Base-by-base conservation (phyloP, 2,113 vertebrate species). In the Bubo scandiacus region DNA sequence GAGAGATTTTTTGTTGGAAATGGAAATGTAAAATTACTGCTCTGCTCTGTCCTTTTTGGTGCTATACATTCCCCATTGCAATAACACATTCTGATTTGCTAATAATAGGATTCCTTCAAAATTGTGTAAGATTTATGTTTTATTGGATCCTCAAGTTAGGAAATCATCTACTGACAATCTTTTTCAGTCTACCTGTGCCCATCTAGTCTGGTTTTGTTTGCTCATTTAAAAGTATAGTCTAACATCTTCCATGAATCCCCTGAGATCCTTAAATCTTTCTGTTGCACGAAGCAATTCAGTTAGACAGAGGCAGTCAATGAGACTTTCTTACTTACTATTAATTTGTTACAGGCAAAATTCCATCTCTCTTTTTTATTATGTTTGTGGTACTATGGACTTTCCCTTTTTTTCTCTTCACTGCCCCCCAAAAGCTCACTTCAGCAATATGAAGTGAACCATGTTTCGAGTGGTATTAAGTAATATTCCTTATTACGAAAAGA, bases 271-370 rank as follows among this genome's bases (percentile, higher is more conserved):
- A 92, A 96, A 86, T 92, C 95, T 79, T n/a, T 90, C 90, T 71
- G 93, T 81, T 84, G 93, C 79, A 18, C 34, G 81, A 86, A 92
- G 92, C 94, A 52, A 18, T 92, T 86, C 67, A n/a, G 88, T 90
- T 52, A 92, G 84, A 90, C n/a, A 47, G 91, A 94, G 94, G 92
- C 89, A 87, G 77, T 52, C 94, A 90, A 22, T 86, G 93, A 79
- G 52, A 79, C 87, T 92, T 94, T 49, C 89, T 87, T 94, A 82
- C 97, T 97, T 95, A 86, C 81, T 95, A 67, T 89, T 90, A 86
- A 95, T 96, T 96, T 17, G 19, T 97, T 96, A 81, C 77, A 58
- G 91, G 88, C 94, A 91, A 90, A 47, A 43, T 96, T 97, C 93
- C 86, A 49, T 96, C 92, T 86, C 82, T 94, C 71, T 67, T 15